Conservation (phyloP, 2,797 vertebrate genomes). For the Ataeniobius toweri region DNA sequence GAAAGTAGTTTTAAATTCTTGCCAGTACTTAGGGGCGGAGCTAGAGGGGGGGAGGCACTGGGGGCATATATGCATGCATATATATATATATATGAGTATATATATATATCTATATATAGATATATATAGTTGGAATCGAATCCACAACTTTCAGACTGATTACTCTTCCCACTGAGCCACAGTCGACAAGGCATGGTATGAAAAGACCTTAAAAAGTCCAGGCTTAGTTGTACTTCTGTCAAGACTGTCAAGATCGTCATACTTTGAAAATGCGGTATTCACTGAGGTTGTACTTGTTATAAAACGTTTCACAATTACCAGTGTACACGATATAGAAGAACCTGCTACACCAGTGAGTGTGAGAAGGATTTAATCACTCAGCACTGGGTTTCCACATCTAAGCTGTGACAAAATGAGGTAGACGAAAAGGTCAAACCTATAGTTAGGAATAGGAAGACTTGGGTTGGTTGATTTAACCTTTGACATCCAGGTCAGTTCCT, state of each 20-base stretch:
- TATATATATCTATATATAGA: too few species aligned
- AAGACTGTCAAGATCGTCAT: not conserved
- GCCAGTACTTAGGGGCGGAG: too few species aligned
- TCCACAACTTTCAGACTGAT: too few species aligned
- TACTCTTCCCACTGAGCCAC: too few species aligned
- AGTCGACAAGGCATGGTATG: too few species aligned
- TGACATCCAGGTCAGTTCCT: constrained; percentile 55
- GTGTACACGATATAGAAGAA: not conserved
- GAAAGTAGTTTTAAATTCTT: too few species aligned
- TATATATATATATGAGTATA: too few species aligned
- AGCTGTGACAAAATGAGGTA: constrained; percentile 44
- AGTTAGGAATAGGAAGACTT: constrained; percentile 42
- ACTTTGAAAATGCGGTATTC: not conserved
- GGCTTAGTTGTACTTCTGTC: not conserved
- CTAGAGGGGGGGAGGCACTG: too few species aligned
- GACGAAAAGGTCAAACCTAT: constrained; percentile 56
- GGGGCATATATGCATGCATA: too few species aligned
- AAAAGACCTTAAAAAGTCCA: not conserved
- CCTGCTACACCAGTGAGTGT: constrained; percentile 45
- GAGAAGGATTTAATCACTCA: constrained; percentile 59
- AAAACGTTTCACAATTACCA: not conserved
- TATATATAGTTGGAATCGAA: too few species aligned
- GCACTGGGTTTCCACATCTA: constrained; percentile 32
- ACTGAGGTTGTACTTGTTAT: not conserved
- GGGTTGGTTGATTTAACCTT: constrained; percentile 49